Base-by-base conservation (phyloP, 2,888 invertebrate genomes). In the Thera obeliscata region DNA sequence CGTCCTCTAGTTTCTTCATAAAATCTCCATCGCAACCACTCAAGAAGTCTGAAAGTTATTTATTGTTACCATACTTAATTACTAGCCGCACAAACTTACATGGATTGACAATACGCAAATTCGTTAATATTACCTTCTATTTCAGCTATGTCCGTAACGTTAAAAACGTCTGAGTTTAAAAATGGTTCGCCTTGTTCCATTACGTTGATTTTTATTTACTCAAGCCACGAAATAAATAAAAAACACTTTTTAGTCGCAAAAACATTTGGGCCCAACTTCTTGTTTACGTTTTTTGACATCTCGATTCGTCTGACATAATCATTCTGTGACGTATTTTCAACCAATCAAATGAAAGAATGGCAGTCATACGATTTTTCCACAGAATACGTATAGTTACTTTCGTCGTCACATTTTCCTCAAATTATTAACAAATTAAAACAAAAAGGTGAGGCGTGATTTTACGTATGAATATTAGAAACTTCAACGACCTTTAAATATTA, bases 1-100 rank as follows among this genome's bases (percentile, higher is more conserved):
- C 93, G 70, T 92, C 88, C 74, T 93, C 94, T n/a, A 93, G 78
- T 69, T 90, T 91, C 66, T 84, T 94, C 88, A 96, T 93, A 72
- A 96, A 93, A 81, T 96, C 96, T 72, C 90, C 95, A 86, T 96
- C 96, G 81, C 95, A 96, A 72, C 95, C 95, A 74, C 94, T 94
- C 41, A 96, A 87, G 59, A 96, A 93, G 87, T 96, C 96, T 96
- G 87, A 43, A 73, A 76, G 56, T 64, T 61, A 65, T 68, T 35
- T 8, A 41, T 48, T 49, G 22, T 22, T 22, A 22, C 22, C 22
- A 22, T 49, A 61, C 38, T 43, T 33, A 4, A 11, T n/a, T 38
- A 55, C 36, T 11, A 61, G 43, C 50, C 56, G 50, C 56, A 48
- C 5, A 48, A 36, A 8, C 33, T 35, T 46, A 41, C 3, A 41